A percentile compares a stretch with the other conserved stretches of the same genome.
Conservation (phyloP, 2,888 invertebrate species). For the Xestia rhomboidea region DNA sequence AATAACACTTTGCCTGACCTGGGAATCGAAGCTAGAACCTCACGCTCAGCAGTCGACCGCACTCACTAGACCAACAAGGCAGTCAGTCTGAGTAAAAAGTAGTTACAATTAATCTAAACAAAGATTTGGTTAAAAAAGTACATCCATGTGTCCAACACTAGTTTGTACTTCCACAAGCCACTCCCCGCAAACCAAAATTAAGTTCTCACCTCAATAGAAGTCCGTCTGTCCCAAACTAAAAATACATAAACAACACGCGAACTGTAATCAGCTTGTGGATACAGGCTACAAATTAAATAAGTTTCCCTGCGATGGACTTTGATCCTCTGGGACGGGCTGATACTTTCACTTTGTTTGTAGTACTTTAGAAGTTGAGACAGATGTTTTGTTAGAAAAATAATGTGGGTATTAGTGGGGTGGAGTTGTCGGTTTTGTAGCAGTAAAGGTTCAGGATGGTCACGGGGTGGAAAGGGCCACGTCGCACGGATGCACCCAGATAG, state of each 20-base stretch:
- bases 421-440: background rate
- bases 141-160: background rate
- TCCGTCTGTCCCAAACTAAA: constrained; percentile 31
- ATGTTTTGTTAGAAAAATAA: constrained; percentile 48
- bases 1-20: no score
- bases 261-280: constrained; percentile 65
- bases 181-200: constrained; percentile 4
- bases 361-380: constrained; percentile 11
- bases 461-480: no score
- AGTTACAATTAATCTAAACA: no score
- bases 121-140: background rate
- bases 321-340: constrained; percentile 59
- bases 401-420: background rate
- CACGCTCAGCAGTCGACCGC: no score
- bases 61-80: no score
- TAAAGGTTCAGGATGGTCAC: background rate
- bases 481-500: no score
- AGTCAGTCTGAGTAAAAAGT: no score
- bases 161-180: background rate
- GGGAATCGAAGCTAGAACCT: no score
- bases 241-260: constrained; percentile 31
- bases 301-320: constrained; percentile 63
- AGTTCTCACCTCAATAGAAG: constrained; percentile 11
- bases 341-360: constrained; percentile 35
- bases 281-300: constrained; percentile 68